A percentile compares a stretch with the other conserved stretches of the same genome.
Conservation (phyloP, 2,797 vertebrate species). For the Lutjanus argentimaculatus region DNA sequence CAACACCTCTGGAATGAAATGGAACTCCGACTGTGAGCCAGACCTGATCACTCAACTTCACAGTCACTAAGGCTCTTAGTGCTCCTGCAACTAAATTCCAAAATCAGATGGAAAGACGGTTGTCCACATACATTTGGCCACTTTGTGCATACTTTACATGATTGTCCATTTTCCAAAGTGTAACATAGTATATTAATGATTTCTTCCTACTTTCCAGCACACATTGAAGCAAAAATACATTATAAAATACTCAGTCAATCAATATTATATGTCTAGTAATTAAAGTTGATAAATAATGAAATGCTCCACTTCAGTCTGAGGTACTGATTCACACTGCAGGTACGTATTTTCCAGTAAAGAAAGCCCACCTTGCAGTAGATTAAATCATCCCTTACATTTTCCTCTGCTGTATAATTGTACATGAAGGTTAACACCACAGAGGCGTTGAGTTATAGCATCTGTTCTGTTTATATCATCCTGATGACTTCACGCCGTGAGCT, state of each 20-base stretch:
- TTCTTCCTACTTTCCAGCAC: neutral
- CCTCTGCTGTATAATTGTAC: constrained; percentile 23
- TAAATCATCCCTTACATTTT: constrained; percentile 23
- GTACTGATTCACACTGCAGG: neutral
- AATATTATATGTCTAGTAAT: neutral
- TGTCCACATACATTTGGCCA: neutral
- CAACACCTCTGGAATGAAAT: neutral
- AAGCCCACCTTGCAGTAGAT: neutral
- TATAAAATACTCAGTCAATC: too few relatives aligned
- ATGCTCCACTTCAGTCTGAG: neutral
- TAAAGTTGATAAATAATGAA: neutral
- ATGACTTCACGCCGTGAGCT: constrained; percentile 77
- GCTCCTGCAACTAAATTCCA: neutral
- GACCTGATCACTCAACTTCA: neutral
- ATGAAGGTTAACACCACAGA: constrained; percentile 31
- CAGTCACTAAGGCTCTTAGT: too few relatives aligned
- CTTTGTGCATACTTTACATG: neutral
- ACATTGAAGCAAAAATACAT: neutral
- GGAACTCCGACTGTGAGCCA: neutral
- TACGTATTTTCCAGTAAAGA: constrained; percentile 31
- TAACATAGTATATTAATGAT: too few relatives aligned
- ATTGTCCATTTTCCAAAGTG: neutral
- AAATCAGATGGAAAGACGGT: neutral
- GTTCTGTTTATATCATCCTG: constrained; percentile 64
- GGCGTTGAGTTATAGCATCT: constrained; percentile 53